Evolutionary conservation across 1,140 invertebrate genomes (phyloP).

Genomic region (Cotesia glomerata): DNA sequence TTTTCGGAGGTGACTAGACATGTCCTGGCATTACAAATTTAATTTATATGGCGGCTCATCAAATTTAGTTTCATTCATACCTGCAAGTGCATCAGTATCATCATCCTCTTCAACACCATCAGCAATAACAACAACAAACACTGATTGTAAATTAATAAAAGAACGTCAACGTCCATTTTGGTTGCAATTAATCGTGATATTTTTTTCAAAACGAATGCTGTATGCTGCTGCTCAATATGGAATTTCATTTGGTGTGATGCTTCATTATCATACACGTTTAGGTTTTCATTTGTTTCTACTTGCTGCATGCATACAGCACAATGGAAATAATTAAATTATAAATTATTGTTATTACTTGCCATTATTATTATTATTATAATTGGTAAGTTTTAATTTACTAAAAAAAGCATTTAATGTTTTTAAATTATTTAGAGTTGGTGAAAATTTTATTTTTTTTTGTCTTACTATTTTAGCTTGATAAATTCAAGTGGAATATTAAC

Average conservation of each 20-base stretch:
- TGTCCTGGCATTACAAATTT: conserved; percentile 36
- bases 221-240: conserved; percentile 39
- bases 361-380: no score
- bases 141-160: conserved; percentile 2
- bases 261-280: conserved; percentile 38
- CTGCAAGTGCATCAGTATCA: neutral
- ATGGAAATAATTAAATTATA: conserved; percentile 22
- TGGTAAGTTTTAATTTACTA: no score
- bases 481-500: no score
- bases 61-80: conserved; percentile 25
- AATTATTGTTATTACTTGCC: neutral
- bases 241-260: conserved; percentile 41
- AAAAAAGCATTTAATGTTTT: no score
- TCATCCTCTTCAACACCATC: no score
- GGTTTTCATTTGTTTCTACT: conserved; percentile 42
- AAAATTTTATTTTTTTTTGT: no score
- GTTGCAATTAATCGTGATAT: conserved; percentile 42
- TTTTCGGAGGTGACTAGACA: conserved; percentile 32
- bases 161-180: conserved; percentile 35
- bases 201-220: conserved; percentile 45
- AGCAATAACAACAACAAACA: conserved; percentile 7
- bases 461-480: neutral
- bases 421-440: no score
- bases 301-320: conserved; percentile 39
- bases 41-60: conserved; percentile 20